Evolutionary conservation across 2,113 vertebrate genomes (phyloP).

Genomic region (Brachyhypopomus gauderio): DNA sequence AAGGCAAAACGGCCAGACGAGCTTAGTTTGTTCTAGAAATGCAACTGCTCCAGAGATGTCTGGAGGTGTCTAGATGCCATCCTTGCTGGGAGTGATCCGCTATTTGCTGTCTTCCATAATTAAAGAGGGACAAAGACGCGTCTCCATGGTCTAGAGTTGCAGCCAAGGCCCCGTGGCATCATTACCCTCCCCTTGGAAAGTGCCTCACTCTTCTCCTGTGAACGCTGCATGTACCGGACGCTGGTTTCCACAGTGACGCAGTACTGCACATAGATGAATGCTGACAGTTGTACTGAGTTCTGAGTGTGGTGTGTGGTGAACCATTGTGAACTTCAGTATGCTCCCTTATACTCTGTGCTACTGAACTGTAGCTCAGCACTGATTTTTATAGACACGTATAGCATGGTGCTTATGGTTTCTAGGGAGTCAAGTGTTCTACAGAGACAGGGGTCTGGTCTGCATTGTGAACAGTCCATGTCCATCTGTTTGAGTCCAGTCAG

Average conservation of each 20-base stretch:
- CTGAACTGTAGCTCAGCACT: background rate
- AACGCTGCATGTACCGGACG: background rate
- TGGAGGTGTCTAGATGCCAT: background rate
- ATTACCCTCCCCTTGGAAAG: background rate
- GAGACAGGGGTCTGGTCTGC: background rate
- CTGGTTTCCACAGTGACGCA: background rate
- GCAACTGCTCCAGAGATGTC: background rate
- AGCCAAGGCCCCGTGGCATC: background rate
- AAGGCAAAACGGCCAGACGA: background rate
- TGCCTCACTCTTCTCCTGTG: background rate
- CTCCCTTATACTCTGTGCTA: background rate
- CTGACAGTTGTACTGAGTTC: background rate
- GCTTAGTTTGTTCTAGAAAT: background rate
- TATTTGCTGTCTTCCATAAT: constrained; percentile 51
- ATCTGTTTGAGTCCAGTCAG: constrained; percentile 42
- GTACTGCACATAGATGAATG: background rate
- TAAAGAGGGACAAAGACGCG: constrained; percentile 40
- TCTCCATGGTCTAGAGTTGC: constrained; percentile 38
- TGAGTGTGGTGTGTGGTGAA: background rate
- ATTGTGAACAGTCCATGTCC: constrained; percentile 8
- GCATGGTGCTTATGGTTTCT: background rate
- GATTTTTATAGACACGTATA: background rate
- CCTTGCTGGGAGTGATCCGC: constrained; percentile 16
- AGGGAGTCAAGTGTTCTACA: background rate
- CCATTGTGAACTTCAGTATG: background rate